phyloP scores from a whole-genome alignment of 2,113 vertebrate genomes.

The Diadophis punctatus region DNA sequence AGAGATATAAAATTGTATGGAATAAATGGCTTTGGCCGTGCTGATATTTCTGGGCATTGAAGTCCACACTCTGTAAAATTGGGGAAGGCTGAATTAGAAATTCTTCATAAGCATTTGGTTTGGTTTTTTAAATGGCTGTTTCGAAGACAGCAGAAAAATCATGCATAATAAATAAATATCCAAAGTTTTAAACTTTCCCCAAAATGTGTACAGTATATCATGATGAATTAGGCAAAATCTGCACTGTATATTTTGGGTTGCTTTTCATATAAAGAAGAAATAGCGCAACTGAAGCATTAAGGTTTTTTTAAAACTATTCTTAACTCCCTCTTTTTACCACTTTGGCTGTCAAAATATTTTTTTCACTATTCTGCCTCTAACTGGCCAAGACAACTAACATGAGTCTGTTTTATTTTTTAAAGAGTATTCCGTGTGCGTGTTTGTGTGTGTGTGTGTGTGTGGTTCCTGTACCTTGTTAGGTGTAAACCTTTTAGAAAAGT shows the following conservation, averaged over 20 bases:
- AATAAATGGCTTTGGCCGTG: not conserved
- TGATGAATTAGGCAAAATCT: not conserved
- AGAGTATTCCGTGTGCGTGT: not conserved
- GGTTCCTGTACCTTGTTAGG: not conserved
- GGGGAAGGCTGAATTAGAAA: not conserved
- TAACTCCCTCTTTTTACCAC: not conserved
- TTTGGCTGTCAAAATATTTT: not conserved
- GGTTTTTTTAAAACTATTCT: not conserved
- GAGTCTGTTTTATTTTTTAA: slow-evolving; percentile 39
- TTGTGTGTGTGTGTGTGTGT: not conserved
- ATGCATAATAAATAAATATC: not conserved
- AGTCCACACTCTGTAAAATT: not conserved
- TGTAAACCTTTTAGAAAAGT: slow-evolving; percentile 12
- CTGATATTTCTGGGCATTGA: not conserved
- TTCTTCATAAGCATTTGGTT: not conserved
- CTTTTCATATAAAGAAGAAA: not conserved
- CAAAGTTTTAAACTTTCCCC: not conserved
- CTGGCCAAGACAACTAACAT: slow-evolving; percentile 23
- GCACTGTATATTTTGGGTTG: not conserved
- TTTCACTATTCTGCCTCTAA: slow-evolving; percentile 1
- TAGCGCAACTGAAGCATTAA: not conserved
- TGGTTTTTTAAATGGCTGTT: not conserved
- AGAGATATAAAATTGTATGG: not conserved
- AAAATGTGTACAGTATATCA: not conserved
- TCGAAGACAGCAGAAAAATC: not conserved